Base-by-base conservation (phyloP, 2,888 invertebrate species). In the Abscondita cerata region DNA sequence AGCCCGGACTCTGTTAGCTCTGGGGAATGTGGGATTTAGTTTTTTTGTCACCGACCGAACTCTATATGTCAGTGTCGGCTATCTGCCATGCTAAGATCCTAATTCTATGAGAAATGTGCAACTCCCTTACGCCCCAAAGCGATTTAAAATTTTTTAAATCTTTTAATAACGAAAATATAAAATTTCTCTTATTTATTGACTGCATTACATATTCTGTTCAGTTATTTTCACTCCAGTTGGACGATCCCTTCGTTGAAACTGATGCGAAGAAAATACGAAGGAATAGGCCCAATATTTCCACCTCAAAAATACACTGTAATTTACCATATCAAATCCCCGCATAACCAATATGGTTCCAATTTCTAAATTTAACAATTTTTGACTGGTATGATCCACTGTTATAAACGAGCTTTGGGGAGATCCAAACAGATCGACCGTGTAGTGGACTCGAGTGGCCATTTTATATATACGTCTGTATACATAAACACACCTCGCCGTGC, bases 21-120 rank as follows among this genome's bases (percentile, higher is more conserved):
- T 73, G 70, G 77, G 78, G 76, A 76, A 76, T 75, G n/a, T n/a
- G 75, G 75, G 77, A 78, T 79, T 78, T 76, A 77, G 78, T 80
- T 80, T n/a, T n/a, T 79, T 80, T 80, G 78, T 78, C 78, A 77
- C 76, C 74, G 67, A 69, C 73, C 76, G 75, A 74, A 77, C 76
- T 78, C 75, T 78, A 77, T 78, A 78, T 75, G 78, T 78, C 78
- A 78, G 76, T 78, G 78, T 78, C 79, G 75, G 64, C 67, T 62
- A 65, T 69, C 75, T 72, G 70, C 75, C 73, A 76, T 75, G 72
- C 72, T 55, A 40, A 52, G 68, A 63, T 62, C 74, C 76, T 78
- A 77, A 78, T 77, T 76, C 75, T 73, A 74, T 69, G 68, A 73
- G 75, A 78, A 77, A 73, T 77, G 75, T 75, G 50, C 54, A 54